These are phyloP conservation scores for Tiliacea citrago DNA, from an alignment of 2,888 invertebrate species.

Conservation along the genomic window DNA sequence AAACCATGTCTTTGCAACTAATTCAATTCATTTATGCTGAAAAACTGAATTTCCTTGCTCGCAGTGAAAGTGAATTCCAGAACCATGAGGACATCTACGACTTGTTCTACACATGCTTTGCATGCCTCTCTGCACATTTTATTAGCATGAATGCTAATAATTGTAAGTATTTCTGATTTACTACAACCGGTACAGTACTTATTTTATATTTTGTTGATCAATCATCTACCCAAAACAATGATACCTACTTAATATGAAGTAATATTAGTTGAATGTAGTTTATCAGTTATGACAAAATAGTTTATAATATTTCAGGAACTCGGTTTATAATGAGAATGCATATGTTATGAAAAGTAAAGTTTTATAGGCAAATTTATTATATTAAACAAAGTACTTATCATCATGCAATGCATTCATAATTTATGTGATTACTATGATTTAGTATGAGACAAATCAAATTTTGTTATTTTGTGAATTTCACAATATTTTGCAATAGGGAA, in stretches of 20 bases:
- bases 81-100: slow-evolving; percentile 96
- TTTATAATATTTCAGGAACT: too few species aligned
- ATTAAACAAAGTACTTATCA: not conserved
- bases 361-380: not conserved
- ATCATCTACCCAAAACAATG: not conserved
- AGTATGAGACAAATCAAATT: not conserved
- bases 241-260: not conserved
- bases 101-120: slow-evolving; percentile 96
- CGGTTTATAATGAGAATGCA: too few species aligned
- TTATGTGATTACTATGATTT: not conserved
- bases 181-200: not conserved
- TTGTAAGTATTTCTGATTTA: slow-evolving; percentile 91
- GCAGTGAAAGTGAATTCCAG: slow-evolving; percentile 96
- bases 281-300: not conserved
- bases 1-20: slow-evolving; percentile 39
- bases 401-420: not conserved
- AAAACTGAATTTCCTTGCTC: slow-evolving; percentile 36
- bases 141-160: slow-evolving; percentile 93
- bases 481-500: slow-evolving; percentile 43
- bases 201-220: not conserved
- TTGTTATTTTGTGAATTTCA: slow-evolving; percentile 32
- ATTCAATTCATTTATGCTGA: slow-evolving; percentile 25
- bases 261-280: not conserved
- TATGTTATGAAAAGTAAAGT: too few species aligned
- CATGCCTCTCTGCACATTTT: slow-evolving; percentile 96